Conservation (phyloP, 2,113 vertebrate species). For the Phyllostomus discolor region DNA sequence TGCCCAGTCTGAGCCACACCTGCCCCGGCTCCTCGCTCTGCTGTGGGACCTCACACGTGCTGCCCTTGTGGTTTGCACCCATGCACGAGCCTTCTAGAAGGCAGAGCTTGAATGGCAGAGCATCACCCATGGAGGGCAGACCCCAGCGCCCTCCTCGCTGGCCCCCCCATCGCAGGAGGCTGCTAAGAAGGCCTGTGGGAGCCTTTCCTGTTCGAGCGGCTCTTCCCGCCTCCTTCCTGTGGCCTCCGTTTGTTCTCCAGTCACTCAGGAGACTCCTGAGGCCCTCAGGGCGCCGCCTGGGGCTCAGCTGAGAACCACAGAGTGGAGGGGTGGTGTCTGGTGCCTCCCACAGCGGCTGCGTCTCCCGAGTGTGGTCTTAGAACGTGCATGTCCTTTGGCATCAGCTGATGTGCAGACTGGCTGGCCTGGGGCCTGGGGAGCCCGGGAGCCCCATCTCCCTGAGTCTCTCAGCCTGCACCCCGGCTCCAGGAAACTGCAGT, state of each 20-base stretch:
- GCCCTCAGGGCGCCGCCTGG: fast-evolving
- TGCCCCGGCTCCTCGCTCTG: background rate
- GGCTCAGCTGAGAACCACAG: background rate
- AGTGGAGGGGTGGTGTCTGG: background rate
- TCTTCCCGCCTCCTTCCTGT: background rate
- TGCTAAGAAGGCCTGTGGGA: background rate
- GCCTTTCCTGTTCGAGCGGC: background rate
- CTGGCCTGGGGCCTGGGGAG: background rate
- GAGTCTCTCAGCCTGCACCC: background rate
- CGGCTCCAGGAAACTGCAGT: background rate
- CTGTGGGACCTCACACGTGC: background rate
- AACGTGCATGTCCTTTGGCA: background rate
- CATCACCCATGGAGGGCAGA: too few relatives aligned
- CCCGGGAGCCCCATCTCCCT: background rate
- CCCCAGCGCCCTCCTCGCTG: too few relatives aligned
- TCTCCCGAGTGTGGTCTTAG: background rate
- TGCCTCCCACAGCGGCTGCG: background rate
- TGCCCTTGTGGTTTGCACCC: background rate
- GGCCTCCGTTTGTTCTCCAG: background rate
- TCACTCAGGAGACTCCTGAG: background rate
- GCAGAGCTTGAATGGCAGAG: background rate
- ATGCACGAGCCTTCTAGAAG: background rate
- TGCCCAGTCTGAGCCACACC: background rate
- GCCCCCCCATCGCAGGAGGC: background rate
- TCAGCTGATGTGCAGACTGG: background rate